Base-by-base conservation (phyloP, 2,797 vertebrate species). In the Siniperca obscura region DNA sequence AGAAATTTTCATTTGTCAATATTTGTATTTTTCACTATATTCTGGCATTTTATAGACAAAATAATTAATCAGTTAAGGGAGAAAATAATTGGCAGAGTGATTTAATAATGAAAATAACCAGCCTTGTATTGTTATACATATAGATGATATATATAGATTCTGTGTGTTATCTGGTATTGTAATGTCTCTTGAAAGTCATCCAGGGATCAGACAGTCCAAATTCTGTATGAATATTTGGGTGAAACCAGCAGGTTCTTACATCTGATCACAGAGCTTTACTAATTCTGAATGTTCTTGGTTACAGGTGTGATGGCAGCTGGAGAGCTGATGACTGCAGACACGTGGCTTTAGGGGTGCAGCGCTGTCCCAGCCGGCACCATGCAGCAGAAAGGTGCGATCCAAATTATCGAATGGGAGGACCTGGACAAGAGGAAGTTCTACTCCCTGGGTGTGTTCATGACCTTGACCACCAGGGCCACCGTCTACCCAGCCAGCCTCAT, bases 371-470 rank as follows among this genome's bases (percentile, higher is more conserved):
- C 69, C 12, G 46, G 81, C 92, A 88, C 70, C 73, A 93, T 93
- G 93, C 94, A 93, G 81, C 95, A 96, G 89, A 96, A 96, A 89
- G 95, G 98, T n/a, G 97, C 97, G 83, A 98, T 99, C 92, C 97
- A 96, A 88, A 99, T 99, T 90, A 99, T 99, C 0, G 98, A 99
- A 91, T 99, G 98, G 98, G 98, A 99, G 81, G 97, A 99, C 90
- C 91, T 99, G 93, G 98, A 99, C 96, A 99, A 99, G 90, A 96
- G 96, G 94, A 99, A 99, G 81, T 99, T 99, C 95, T 99, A 98
- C 9, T 96, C 98, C 5, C 94, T 99, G 0, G 97, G 98, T 0
- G 96, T 99, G 57, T 98, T 98, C 27, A 98, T 99, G 97, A 99
- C 98, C 0, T 96, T 99, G 95, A 96, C 96, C 93, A 99, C 98